Conservation (phyloP, 1,140 invertebrate genomes). For the Lasioglossum baleicum region DNA sequence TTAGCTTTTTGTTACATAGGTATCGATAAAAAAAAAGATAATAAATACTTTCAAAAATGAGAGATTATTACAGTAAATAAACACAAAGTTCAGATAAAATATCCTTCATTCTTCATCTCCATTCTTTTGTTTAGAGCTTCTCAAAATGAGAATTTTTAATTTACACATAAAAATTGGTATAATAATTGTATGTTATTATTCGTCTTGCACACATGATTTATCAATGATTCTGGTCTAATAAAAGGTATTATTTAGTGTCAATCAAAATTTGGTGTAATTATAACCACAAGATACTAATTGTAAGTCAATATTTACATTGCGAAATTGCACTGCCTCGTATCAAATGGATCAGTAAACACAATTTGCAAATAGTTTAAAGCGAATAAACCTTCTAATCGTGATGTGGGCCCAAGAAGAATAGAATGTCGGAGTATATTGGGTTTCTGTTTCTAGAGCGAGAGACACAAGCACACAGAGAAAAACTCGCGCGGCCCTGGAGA, state of each 20-base stretch:
- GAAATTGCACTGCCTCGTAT: not conserved
- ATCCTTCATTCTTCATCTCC: no score
- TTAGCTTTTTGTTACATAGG: no score
- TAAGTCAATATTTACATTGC: not conserved
- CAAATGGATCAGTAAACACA: not conserved
- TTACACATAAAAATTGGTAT: no score
- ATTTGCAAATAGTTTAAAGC: not conserved
- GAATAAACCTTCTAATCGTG: not conserved
- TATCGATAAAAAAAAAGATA: no score
- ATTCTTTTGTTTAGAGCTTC: no score
- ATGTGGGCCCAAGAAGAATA: not conserved
- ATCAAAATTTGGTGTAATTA: not conserved
- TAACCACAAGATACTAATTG: not conserved
- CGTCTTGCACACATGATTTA: no score
- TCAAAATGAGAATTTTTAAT: no score
- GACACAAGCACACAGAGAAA: constrained; percentile 22
- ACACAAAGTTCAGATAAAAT: no score
- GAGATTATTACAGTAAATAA: no score
- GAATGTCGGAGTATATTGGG: constrained; percentile 13
- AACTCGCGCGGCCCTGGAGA: constrained; percentile 40
- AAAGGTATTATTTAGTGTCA: not conserved
- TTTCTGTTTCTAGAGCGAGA: constrained; percentile 10
- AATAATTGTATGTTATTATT: no score
- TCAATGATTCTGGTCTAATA: not conserved
- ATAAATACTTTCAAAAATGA: no score